Evolutionary conservation across 2,113 vertebrate species (phyloP).

Genomic region (Lophura nycthemera): DNA sequence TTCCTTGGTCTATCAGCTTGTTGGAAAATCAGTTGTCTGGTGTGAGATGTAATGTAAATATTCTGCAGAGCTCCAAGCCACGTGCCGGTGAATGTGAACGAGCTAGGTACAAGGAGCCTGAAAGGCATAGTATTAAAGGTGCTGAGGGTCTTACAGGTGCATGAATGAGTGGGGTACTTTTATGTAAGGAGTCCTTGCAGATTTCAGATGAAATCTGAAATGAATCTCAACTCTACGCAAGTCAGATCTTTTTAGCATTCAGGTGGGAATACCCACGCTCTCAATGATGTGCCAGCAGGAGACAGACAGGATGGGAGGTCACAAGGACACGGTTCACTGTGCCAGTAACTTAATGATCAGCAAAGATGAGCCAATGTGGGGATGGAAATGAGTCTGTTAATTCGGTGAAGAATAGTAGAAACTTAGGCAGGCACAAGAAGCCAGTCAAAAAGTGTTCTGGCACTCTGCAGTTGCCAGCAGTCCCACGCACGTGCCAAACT

Average conservation of each 20-base stretch:
- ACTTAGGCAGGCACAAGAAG: background rate
- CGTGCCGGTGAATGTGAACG: accelerated
- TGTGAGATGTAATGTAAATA: background rate
- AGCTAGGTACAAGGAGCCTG: background rate
- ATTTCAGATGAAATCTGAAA: background rate
- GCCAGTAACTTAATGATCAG: constrained; percentile 10
- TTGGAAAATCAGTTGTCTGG: background rate
- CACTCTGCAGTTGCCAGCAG: background rate
- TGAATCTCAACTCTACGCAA: background rate
- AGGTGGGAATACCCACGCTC: background rate
- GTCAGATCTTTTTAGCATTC: background rate
- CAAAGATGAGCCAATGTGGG: background rate
- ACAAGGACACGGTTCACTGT: background rate
- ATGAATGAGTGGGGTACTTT: background rate
- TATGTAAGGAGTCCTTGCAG: background rate
- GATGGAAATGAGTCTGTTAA: background rate
- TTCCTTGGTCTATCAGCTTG: background rate
- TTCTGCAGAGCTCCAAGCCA: background rate
- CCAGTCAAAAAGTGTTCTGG: background rate
- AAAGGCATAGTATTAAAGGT: background rate
- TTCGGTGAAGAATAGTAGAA: background rate
- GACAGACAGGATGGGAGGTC: background rate
- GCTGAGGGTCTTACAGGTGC: background rate
- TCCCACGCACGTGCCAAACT: background rate
- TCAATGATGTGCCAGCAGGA: background rate